A percentile compares a stretch with the other conserved stretches of the same genome.
Evolutionary conservation across 2,888 invertebrate species (phyloP).

Genomic region (Globia sparganii): DNA sequence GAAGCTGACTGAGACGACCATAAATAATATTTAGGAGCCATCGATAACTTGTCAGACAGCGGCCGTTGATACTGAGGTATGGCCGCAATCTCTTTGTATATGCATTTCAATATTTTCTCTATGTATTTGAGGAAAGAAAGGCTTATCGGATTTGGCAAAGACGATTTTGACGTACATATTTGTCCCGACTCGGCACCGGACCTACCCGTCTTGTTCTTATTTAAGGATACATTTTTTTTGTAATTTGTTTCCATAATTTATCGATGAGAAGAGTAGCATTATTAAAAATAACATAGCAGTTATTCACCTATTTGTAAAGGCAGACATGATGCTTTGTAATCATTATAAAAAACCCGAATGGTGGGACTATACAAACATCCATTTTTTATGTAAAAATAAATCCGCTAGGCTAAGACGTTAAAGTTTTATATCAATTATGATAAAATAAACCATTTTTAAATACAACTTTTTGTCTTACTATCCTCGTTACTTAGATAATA

Average conservation of each 20-base stretch:
- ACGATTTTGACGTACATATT: conserved; percentile 1
- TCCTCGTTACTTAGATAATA: not conserved
- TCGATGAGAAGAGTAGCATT: not conserved
- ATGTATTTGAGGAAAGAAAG: conserved; percentile 55
- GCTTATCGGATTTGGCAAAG: conserved; percentile 20
- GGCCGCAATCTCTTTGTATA: conserved; percentile 67
- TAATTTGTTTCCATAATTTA: not conserved
- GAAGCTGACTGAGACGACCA: conserved; percentile 76
- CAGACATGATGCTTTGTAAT: not conserved
- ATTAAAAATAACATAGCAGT: not conserved
- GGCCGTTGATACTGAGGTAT: conserved; percentile 73
- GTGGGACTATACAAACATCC: not conserved
- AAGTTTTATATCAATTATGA: not conserved
- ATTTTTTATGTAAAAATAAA: not conserved
- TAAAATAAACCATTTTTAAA: not conserved
- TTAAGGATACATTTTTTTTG: not conserved
- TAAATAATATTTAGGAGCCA: conserved; percentile 85
- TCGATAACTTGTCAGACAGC: conserved; percentile 75
- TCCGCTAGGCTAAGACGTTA: not conserved
- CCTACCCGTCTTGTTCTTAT: not conserved
- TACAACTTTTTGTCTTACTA: not conserved
- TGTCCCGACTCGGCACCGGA: not conserved
- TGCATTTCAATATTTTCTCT: conserved; percentile 72
- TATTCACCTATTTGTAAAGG: not conserved
- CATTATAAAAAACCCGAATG: not conserved